Conservation (phyloP, 2,113 vertebrate genomes). For the Apodemus sylvaticus region DNA sequence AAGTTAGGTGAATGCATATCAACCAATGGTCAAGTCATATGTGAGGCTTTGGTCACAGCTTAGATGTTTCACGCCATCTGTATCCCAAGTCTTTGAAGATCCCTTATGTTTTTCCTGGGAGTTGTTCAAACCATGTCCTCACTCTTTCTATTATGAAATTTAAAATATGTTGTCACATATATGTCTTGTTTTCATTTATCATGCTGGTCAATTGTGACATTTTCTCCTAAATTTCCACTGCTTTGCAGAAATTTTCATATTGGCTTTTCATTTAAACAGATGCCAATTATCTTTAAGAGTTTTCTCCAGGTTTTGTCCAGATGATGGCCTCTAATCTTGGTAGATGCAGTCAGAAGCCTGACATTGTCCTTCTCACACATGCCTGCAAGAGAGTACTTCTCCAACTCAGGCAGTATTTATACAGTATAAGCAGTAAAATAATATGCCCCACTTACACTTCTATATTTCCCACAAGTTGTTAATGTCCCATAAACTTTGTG, state of each 20-base stretch:
- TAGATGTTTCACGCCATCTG: neutral
- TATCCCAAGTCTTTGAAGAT: neutral
- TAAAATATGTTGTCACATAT: slow-evolving; percentile 22
- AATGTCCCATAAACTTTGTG: neutral
- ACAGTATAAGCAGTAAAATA: neutral
- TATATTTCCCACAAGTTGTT: neutral
- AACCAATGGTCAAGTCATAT: neutral
- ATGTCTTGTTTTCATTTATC: neutral
- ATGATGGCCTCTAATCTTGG: neutral
- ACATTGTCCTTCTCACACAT: neutral
- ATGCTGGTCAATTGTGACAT: neutral
- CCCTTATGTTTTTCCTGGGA: neutral
- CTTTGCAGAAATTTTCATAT: neutral
- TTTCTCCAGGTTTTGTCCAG: neutral
- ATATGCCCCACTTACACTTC: neutral
- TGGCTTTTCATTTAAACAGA: slow-evolving; percentile 15
- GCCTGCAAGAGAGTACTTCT: neutral
- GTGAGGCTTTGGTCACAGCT: neutral
- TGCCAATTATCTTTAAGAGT: neutral
- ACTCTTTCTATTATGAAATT: neutral
- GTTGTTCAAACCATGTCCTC: neutral
- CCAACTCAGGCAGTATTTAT: neutral
- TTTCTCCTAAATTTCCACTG: slow-evolving; percentile 4
- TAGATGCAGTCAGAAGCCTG: neutral
- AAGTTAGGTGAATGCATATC: neutral